phyloP scores from a whole-genome alignment of 2,888 invertebrate species.

The Ditylenchus weischeri region DNA sequence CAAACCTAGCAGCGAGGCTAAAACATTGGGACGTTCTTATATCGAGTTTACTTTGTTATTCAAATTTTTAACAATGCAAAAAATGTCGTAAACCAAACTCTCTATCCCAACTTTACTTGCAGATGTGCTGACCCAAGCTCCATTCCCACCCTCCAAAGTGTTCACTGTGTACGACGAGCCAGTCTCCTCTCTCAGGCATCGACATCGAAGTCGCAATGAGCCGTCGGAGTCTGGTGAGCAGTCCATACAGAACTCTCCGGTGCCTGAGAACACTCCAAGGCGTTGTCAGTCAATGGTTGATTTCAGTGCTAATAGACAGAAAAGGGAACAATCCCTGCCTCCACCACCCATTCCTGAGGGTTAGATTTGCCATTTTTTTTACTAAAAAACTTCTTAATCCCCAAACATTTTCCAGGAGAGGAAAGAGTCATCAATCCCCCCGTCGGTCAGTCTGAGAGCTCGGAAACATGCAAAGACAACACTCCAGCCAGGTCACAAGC shows the following conservation, averaged over 20 bases:
- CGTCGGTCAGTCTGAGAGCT: conserved; percentile 3
- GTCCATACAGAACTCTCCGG: background rate
- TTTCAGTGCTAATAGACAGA: conserved; percentile 18
- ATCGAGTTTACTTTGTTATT: no score
- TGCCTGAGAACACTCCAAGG: conserved; percentile 30
- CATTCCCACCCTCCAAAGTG: conserved; percentile 22
- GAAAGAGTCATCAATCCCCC: conserved; percentile 16
- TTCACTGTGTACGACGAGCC: conserved; percentile 25
- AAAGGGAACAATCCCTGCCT: conserved; percentile 31
- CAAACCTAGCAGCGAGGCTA: no score
- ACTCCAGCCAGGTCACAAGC: conserved; percentile 17
- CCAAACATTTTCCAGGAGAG: conserved; percentile 10
- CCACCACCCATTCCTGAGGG: conserved; percentile 34
- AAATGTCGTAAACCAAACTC: no score
- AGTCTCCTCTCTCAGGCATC: conserved; percentile 24
- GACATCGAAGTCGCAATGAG: conserved; percentile 31
- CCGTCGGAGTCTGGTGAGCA: conserved; percentile 12
- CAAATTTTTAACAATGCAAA: no score
- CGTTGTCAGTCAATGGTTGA: conserved; percentile 38
- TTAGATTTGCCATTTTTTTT: background rate
- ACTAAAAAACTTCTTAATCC: background rate
- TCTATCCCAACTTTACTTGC: conserved; percentile 1
- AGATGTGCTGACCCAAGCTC: conserved; percentile 41
- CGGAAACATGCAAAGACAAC: conserved; percentile 8
- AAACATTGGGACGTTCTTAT: no score